phyloP scores from a whole-genome alignment of 30 jellyfish, hydroid and myxozoan species.

The Sanderia malayensis region DNA sequence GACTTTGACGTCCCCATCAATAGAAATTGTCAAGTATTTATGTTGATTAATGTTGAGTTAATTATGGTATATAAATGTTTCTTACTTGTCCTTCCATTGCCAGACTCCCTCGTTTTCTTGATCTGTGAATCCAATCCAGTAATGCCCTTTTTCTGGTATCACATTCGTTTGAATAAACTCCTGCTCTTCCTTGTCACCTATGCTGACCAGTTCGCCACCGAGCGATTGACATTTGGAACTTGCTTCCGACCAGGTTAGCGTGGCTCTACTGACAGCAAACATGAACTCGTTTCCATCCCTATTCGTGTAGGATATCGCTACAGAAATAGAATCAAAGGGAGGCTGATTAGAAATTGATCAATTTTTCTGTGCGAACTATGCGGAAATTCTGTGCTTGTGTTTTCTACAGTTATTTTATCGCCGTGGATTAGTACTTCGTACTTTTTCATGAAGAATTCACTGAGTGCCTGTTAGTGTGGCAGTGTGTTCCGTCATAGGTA shows the following conservation, averaged over 20 bases:
- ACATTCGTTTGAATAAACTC: conserved; percentile 73
- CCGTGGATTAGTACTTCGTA: conserved; percentile 11
- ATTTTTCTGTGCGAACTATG: no score
- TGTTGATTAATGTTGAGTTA: no score
- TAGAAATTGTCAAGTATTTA: no score
- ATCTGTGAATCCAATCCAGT: conserved; percentile 96
- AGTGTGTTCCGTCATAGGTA: no score
- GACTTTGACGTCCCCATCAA: no score
- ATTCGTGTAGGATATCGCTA: conserved; percentile 97
- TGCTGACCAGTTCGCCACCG: conserved; percentile 93
- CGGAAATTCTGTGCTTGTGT: no score
- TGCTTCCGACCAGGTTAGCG: conserved; percentile 87
- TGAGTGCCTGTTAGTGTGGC: no score
- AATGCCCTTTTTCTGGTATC: conserved; percentile 66
- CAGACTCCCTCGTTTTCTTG: conserved; percentile 86
- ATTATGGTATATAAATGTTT: no score
- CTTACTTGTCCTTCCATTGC: conserved; percentile 98
- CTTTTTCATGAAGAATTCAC: no score
- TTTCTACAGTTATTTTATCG: background rate
- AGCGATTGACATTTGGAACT: conserved; percentile 78
- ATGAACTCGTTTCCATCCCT: conserved; percentile 95
- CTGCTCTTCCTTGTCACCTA: conserved; percentile 87
- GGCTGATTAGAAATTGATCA: conserved; percentile 16
- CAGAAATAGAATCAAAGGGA: conserved; percentile 66
- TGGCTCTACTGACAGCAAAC: conserved; percentile 86